Evolutionary conservation across 2,888 invertebrate genomes (phyloP).

Genomic region (Microplitis deprimator): DNA sequence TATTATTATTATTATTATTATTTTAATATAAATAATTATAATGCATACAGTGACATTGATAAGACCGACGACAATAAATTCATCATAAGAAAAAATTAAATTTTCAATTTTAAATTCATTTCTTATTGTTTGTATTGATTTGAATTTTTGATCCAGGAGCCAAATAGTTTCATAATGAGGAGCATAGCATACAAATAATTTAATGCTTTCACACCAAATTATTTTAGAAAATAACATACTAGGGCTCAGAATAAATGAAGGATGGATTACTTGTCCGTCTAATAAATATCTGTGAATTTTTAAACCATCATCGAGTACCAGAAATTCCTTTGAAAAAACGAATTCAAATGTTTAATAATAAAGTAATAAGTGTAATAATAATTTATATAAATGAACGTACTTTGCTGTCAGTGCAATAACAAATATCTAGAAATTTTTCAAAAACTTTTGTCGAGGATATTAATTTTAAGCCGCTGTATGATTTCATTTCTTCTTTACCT

Average conservation of each 20-base stretch:
- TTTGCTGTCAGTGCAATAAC: constrained; percentile 52
- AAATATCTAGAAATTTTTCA: constrained; percentile 49
- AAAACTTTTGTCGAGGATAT: constrained; percentile 46
- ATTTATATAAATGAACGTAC: constrained; percentile 38
- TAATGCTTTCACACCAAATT: constrained; percentile 51
- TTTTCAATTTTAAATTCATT: constrained; percentile 51
- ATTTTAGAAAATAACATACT: constrained; percentile 53
- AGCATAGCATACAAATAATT: constrained; percentile 48
- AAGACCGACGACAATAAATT: constrained; percentile 51
- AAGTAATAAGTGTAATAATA: background rate
- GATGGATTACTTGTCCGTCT: constrained; percentile 53
- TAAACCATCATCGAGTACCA: constrained; percentile 47
- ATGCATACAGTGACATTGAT: constrained; percentile 47
- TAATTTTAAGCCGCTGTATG: constrained; percentile 55
- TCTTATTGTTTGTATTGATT: constrained; percentile 47
- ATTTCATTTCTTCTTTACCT: constrained; percentile 46
- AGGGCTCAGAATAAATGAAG: constrained; percentile 46
- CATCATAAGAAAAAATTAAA: constrained; percentile 48
- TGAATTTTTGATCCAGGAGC: constrained; percentile 47
- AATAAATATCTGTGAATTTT: constrained; percentile 53
- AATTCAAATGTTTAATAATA: background rate
- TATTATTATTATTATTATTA: background rate
- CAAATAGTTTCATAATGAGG: constrained; percentile 52
- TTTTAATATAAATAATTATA: background rate
- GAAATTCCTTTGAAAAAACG: constrained; percentile 51